Evolutionary conservation across 2,797 vertebrate species (phyloP), one percentile per base, ranked within the genome.

Genomic region (Hipposideros larvatus): DNA sequence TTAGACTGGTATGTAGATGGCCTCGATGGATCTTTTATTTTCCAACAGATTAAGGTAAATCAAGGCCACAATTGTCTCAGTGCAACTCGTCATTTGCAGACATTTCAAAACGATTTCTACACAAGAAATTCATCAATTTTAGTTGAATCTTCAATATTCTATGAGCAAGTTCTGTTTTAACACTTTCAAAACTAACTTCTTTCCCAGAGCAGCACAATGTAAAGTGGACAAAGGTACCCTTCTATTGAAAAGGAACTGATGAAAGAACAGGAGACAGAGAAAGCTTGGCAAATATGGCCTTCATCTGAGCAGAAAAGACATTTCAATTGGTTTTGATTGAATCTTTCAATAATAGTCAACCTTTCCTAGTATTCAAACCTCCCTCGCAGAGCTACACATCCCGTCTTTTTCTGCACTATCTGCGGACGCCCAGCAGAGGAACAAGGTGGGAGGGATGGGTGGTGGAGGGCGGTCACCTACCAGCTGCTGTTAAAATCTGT

Each of bases 401-500:
- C 14, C 68, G 78, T 16, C 10, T 10, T 19, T 92, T 87, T 55
- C 34, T 51, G 46, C 3, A 48, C 85, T 86, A 7, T 31, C 63
- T 91, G 51, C 4, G 21, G n/a, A 74, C 66, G 77, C 11, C 85
- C 73, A 22, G 18, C 48, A 28, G 46, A 91, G 96, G 97, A 96
- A 97, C 96, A 94, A 92, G 90, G 97, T 96, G 92, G 98, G 97
- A 97, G 96, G 95, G 96, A 95, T 53, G 82, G 75, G 92, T 93
- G 95, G 97, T 84, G 77, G 86, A 97, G 96, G 96, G 92, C 97
- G 85, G 97, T 98, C 97, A 98, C 93, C 97, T 97, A 97, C 98
- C 98, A 98, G 97, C 97, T 98, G 98, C 98, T 98, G 97, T 97
- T 98, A 98, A 98, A 98, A 98, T 96, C 98, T 98, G 98, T 98